Evolutionary conservation across 2,888 invertebrate species (phyloP).

Genomic region (Melanostoma mellinum): DNA sequence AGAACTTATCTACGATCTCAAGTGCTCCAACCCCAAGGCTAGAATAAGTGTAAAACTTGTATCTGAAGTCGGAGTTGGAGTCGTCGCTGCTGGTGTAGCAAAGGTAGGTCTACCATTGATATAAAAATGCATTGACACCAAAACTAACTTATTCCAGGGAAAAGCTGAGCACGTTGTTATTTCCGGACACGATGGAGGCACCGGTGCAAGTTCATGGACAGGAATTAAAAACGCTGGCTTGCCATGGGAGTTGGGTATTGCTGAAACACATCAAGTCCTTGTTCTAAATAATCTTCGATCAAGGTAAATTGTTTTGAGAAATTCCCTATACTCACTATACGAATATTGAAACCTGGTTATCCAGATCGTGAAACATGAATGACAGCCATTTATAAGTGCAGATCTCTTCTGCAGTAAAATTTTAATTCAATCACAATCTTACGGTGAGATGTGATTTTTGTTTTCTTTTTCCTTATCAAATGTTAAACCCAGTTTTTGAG

Average conservation of each 20-base stretch:
- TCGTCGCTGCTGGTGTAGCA: constrained; percentile 99
- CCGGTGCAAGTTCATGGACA: constrained; percentile 99
- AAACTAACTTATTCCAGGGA: constrained; percentile 84
- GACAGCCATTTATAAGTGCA: constrained; percentile 67
- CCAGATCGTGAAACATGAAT: constrained; percentile 78
- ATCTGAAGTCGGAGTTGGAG: constrained; percentile 99
- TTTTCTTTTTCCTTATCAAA: constrained; percentile 55
- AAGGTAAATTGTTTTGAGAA: constrained; percentile 80
- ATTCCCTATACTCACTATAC: constrained; percentile 76
- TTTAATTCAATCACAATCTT: constrained; percentile 73
- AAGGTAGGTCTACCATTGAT: constrained; percentile 85
- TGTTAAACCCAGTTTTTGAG: constrained; percentile 49
- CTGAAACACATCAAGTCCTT: constrained; percentile 98
- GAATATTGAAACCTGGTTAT: constrained; percentile 81
- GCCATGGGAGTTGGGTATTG: constrained; percentile 99
- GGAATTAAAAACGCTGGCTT: constrained; percentile 99
- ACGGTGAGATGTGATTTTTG: constrained; percentile 75
- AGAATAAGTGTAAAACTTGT: constrained; percentile 98
- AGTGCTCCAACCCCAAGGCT: constrained; percentile 97
- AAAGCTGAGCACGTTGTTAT: constrained; percentile 99
- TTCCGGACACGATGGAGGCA: constrained; percentile 99
- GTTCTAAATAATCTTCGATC: constrained; percentile 96
- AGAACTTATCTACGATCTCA: constrained; percentile 98
- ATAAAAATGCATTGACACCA: background rate
- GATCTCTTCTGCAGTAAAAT: constrained; percentile 55